phyloP scores from a whole-genome alignment of 1,140 invertebrate genomes.

The Bombus haemorrhoidalis region DNA sequence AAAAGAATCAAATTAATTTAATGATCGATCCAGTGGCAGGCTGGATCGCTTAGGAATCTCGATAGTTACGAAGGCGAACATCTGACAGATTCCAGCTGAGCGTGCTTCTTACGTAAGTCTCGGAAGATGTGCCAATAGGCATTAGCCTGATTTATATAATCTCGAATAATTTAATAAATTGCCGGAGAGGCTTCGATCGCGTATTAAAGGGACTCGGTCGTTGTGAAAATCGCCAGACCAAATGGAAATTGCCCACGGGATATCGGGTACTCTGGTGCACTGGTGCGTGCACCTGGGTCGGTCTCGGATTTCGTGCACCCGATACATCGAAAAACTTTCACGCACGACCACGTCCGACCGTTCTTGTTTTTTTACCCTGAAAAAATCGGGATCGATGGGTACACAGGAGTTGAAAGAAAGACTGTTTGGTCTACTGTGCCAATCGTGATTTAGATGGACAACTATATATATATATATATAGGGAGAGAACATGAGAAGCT shows the following conservation, averaged over 20 bases:
- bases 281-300: background rate
- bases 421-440: background rate
- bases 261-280: background rate
- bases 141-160: slow-evolving; percentile 32
- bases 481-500: no score
- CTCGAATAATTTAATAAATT: slow-evolving; percentile 38
- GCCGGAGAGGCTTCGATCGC: background rate
- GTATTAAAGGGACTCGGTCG: background rate
- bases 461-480: background rate
- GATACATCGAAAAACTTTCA: slow-evolving; percentile 23
- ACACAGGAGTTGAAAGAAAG: background rate
- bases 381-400: slow-evolving; percentile 5
- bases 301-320: background rate
- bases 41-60: background rate
- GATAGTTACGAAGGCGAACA: background rate
- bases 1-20: background rate
- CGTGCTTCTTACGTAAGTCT: background rate
- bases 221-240: background rate
- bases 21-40: background rate
- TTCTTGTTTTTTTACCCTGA: background rate
- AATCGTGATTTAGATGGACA: background rate
- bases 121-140: slow-evolving; percentile 13
- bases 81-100: background rate
- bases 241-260: slow-evolving; percentile 4
- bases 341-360: background rate